Evolutionary conservation across 2,113 vertebrate species (phyloP).

Genomic region (Ciconia maguari): DNA sequence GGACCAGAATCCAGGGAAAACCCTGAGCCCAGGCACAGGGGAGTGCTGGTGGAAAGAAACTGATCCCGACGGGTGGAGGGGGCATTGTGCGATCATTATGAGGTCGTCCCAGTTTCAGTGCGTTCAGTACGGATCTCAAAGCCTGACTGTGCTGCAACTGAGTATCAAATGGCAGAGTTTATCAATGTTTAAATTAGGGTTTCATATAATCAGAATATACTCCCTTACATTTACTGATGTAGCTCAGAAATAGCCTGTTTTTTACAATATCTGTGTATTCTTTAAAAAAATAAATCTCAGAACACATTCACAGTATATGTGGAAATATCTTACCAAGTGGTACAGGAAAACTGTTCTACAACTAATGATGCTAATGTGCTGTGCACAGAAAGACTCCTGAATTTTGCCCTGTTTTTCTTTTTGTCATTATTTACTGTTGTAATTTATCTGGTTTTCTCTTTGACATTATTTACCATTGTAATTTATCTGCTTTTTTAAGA

Average conservation of each 20-base stretch:
- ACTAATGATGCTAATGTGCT: accelerated
- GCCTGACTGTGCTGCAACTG: background rate
- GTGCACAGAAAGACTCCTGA: background rate
- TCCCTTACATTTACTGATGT: background rate
- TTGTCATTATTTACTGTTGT: background rate
- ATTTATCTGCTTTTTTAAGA: background rate
- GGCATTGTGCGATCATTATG: background rate
- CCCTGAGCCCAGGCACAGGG: background rate
- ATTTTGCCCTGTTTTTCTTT: background rate
- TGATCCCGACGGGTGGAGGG: accelerated
- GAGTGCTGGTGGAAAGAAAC: background rate
- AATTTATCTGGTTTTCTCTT: background rate
- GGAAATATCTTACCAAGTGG: background rate
- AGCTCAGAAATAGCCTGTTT: background rate
- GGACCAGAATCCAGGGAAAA: background rate
- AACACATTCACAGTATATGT: background rate
- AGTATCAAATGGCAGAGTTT: background rate
- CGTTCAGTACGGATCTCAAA: background rate
- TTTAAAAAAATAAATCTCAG: background rate
- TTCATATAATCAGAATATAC: background rate
- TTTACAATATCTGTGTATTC: background rate
- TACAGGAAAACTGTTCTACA: background rate
- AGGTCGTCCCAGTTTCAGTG: background rate
- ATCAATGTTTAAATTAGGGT: background rate
- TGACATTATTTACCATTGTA: background rate